Evolutionary conservation across 2,113 vertebrate genomes (phyloP).

Genomic region (Hippocampus abdominalis): DNA sequence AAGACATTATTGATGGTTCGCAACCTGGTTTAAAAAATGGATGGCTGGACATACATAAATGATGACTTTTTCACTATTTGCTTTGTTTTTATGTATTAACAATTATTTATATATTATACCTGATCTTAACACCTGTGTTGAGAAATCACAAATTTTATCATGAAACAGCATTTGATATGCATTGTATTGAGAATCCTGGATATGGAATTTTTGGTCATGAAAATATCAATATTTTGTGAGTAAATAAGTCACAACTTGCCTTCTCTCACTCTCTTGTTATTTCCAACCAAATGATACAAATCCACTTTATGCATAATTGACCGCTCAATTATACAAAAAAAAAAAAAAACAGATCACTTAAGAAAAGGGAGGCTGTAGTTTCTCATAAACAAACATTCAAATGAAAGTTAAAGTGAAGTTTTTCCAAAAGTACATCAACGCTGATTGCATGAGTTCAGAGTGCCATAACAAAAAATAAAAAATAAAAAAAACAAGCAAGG

Average conservation of each 20-base stretch:
- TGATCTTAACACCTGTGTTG: background rate
- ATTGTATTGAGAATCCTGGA: background rate
- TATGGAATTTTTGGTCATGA: background rate
- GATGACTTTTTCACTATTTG: background rate
- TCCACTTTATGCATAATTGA: background rate
- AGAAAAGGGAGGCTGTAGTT: too few relatives aligned
- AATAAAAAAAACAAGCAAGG: background rate
- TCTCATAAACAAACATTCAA: background rate
- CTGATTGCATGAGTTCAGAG: background rate
- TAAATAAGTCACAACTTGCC: background rate
- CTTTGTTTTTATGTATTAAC: background rate
- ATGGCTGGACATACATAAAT: background rate
- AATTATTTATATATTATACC: background rate
- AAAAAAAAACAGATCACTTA: background rate
- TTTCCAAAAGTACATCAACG: background rate
- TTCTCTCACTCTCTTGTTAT: background rate
- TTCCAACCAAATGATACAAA: background rate
- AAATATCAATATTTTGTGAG: background rate
- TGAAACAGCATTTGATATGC: too few relatives aligned
- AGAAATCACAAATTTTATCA: too few relatives aligned
- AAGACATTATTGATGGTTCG: background rate
- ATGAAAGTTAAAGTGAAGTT: background rate
- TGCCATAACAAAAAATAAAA: background rate
- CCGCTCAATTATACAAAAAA: background rate
- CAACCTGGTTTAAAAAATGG: too few relatives aligned